phyloP scores from a whole-genome alignment of 1,140 invertebrate genomes.

The Scaptodrosophila lebanonensis region DNA sequence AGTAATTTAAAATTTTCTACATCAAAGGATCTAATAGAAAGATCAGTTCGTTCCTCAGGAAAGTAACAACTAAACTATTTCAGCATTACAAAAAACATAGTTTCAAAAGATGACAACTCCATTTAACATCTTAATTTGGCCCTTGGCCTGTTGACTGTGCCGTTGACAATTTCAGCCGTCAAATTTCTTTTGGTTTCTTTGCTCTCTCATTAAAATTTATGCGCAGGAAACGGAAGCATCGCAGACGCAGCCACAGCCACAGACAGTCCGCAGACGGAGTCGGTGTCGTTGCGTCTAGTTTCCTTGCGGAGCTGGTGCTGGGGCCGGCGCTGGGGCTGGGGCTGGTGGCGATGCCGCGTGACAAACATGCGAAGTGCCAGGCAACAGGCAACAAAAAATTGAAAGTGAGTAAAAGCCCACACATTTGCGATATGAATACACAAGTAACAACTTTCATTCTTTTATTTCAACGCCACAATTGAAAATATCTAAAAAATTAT shows the following conservation, averaged over 20 bases:
- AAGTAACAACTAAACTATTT: too few relatives aligned
- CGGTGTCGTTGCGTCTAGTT: constrained; percentile 26
- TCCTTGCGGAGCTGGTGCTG: constrained; percentile 19
- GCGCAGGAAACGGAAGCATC: constrained; percentile 66
- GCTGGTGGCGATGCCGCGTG: constrained; percentile 43
- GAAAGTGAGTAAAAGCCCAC: constrained; percentile 71
- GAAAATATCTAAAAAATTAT: too few relatives aligned
- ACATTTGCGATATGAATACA: constrained; percentile 40
- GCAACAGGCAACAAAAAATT: constrained; percentile 59
- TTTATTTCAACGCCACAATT: constrained; percentile 8
- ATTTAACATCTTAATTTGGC: too few relatives aligned
- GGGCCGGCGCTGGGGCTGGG: not conserved
- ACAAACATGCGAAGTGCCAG: constrained; percentile 59
- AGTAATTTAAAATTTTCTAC: too few relatives aligned
- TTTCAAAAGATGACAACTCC: too few relatives aligned
- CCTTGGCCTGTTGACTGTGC: too few relatives aligned
- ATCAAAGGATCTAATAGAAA: too few relatives aligned
- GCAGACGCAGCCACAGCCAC: constrained; percentile 52
- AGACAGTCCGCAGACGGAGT: constrained; percentile 35
- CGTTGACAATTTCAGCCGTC: not conserved
- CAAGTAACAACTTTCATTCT: constrained; percentile 37
- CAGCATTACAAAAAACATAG: too few relatives aligned
- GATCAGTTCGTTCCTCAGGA: too few relatives aligned
- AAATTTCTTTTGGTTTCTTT: constrained; percentile 14
- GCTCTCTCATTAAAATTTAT: constrained; percentile 67